A percentile compares a stretch with the other conserved stretches of the same genome.
Conservation (phyloP, 2,888 invertebrate genomes). For the Amitus sp. region DNA sequence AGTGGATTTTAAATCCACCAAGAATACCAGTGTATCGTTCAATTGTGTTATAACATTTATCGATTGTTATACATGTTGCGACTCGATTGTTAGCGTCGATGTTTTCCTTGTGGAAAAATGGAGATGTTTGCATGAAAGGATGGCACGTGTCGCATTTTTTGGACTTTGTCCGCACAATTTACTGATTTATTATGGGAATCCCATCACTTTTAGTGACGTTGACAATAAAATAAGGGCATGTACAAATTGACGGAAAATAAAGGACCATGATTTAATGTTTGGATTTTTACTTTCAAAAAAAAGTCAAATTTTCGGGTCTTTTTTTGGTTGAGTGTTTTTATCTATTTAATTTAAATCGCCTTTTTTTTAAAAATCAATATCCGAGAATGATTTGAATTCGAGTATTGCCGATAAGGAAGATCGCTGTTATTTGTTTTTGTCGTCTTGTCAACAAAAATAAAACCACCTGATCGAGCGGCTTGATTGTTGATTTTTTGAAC, state of each 20-base stretch:
- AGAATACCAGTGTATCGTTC: slow-evolving; percentile 14
- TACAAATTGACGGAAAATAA: not conserved
- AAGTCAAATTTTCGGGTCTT: too few relatives aligned
- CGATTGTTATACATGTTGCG: not conserved
- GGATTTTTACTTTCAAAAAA: too few relatives aligned
- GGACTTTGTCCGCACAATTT: slow-evolving; percentile 6
- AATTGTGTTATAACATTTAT: slow-evolving; percentile 23
- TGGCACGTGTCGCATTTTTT: slow-evolving; percentile 17
- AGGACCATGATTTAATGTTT: not conserved
- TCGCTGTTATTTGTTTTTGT: too few relatives aligned
- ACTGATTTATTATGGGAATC: slow-evolving; percentile 5
- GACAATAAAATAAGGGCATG: slow-evolving; percentile 32
- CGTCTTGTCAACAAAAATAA: too few relatives aligned
- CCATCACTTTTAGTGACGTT: slow-evolving; percentile 12
- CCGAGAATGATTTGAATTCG: not conserved
- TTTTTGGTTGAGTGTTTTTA: not conserved
- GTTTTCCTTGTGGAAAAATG: not conserved
- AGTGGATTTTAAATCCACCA: slow-evolving; percentile 11
- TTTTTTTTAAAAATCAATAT: not conserved
- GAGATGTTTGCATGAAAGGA: not conserved
- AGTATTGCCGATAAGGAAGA: too few relatives aligned
- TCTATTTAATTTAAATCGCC: not conserved
- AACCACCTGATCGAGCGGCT: too few relatives aligned
- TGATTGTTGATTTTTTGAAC: too few relatives aligned
- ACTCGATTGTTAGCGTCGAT: not conserved